Conservation (phyloP, 2,797 vertebrate species). For the Oreochromis grahami region DNA sequence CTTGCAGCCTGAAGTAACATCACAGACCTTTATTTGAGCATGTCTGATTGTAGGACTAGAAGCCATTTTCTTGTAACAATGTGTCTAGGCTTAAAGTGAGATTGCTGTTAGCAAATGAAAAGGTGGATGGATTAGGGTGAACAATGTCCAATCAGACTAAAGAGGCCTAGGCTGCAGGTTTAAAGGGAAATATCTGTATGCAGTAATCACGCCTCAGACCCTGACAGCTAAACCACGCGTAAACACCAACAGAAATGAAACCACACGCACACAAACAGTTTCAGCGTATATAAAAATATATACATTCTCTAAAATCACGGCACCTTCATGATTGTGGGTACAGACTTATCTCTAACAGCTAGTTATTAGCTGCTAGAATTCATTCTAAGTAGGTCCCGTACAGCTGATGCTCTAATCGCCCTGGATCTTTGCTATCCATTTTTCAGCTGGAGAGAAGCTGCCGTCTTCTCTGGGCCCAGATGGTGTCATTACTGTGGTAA, state of each 20-base stretch:
- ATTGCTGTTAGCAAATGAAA: slow-evolving; percentile 45
- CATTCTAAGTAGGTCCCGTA: slow-evolving; percentile 40
- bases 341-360: neutral
- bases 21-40: slow-evolving; percentile 12
- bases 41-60: slow-evolving; percentile 21
- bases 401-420: slow-evolving; percentile 76
- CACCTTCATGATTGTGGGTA: neutral
- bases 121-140: slow-evolving; percentile 39
- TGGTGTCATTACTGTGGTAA: slow-evolving; percentile 79
- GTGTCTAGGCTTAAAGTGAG: slow-evolving; percentile 29
- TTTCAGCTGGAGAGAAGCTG: slow-evolving; percentile 73
- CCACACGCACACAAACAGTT: neutral
- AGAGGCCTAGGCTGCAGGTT: slow-evolving; percentile 24
- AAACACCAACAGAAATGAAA: neutral
- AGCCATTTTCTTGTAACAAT: slow-evolving; percentile 40
- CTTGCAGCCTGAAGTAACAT: neutral
- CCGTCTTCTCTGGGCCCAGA: slow-evolving; percentile 75
- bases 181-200: slow-evolving; percentile 6
- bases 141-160: slow-evolving; percentile 58
- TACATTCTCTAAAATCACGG: neutral
- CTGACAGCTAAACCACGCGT: neutral
- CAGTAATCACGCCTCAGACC: slow-evolving; percentile 8
- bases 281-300: neutral
- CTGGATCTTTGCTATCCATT: slow-evolving; percentile 74
- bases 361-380: slow-evolving; percentile 43